Base-by-base conservation (phyloP, 2,797 vertebrate species). In the Lepus oiostolus region DNA sequence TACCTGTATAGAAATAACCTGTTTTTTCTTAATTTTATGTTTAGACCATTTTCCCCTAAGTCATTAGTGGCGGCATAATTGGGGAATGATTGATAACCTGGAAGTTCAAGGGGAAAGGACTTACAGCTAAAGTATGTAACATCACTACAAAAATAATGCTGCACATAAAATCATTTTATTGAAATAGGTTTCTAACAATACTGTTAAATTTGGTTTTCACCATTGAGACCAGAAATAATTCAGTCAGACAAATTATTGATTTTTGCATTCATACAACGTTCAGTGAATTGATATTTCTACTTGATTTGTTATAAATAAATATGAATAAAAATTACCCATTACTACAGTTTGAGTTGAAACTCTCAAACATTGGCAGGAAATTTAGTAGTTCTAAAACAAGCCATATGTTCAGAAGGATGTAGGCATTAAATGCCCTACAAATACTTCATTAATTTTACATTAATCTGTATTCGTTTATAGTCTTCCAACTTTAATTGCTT, bases 391-490 rank as follows among this genome's bases (percentile, higher is more conserved):
- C 16, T 84, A 24, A 93, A 94, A 90, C 50, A 87, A 77, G 42
- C 50, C 62, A 71, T 91, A 76, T 92, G 38, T 88, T 93, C 52
- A 70, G 22, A 14, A 91, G 50, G 35, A 82, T 85, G 12, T 90
- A 92, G 9, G 28, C 50, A 93, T 93, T 91, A 93, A 84, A 85
- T 84, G 10, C 7, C 26, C 76, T 95, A 63, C 13, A 93, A 70
- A 77, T 81, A 88, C 80, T 92, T 96, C 38, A 90, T 94, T 96
- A 88, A 89, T 96, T 95, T 96, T 97, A 83, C 2, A 88, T 96
- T 94, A 93, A 91, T 95, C n/a, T 80, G 19, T 7, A 54, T 92
- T 95, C 17, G 82, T 92, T 92, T 97, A 35, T 88, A 85, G 79
- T 75, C 19, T 88, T 95, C 22, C 30, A 93, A 93, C 32, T 92